Evolutionary conservation across 2,113 vertebrate species (phyloP).

Genomic region (Orcinus orca): DNA sequence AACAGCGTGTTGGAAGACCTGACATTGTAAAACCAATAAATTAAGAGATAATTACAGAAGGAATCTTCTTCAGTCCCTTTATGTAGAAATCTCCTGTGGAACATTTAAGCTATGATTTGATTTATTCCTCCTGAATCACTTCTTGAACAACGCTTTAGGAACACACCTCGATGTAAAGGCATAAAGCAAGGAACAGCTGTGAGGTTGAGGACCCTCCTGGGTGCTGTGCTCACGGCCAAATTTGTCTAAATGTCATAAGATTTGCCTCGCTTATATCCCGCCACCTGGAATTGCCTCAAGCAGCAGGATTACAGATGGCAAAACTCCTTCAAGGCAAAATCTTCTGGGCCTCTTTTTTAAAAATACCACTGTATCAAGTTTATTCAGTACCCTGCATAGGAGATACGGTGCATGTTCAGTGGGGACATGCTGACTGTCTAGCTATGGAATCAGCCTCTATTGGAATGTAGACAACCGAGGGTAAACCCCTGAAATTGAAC

Average conservation of each 20-base stretch:
- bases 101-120: conserved; percentile 43
- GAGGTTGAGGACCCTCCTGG: conserved; percentile 60
- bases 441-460: not conserved
- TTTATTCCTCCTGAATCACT: conserved; percentile 18
- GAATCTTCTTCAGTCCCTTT: not conserved
- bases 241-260: conserved; percentile 75
- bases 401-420: not conserved
- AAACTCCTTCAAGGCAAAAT: conserved; percentile 41
- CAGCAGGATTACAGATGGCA: conserved; percentile 65
- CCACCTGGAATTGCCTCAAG: conserved; percentile 70
- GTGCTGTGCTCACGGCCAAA: conserved; percentile 52
- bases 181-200: conserved; percentile 66
- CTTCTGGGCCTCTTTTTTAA: not conserved
- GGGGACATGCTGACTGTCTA: not conserved
- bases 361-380: not conserved
- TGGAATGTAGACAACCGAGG: not conserved
- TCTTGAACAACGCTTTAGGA: conserved; percentile 35
- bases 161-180: conserved; percentile 49
- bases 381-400: not conserved
- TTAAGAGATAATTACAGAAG: conserved; percentile 52
- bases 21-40: conserved; percentile 4
- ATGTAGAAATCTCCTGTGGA: not conserved
- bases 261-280: conserved; percentile 48
- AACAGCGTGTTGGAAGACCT: not conserved
- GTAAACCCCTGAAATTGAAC: not conserved